Evolutionary conservation across 2,797 vertebrate species (phyloP).

Genomic region (Lepilemur septentrionalis): DNA sequence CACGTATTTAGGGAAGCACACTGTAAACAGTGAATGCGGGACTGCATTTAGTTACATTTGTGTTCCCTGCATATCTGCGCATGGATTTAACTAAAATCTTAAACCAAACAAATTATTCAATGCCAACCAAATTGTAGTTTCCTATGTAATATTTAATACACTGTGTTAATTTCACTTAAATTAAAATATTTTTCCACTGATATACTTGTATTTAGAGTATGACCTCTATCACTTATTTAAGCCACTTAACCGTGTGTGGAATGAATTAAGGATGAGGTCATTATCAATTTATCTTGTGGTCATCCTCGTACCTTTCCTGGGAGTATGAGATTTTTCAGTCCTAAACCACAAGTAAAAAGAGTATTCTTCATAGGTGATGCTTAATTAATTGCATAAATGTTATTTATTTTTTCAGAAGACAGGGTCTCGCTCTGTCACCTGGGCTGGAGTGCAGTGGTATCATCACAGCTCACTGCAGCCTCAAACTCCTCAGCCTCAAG

Average conservation of each 20-base stretch:
- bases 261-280: slow-evolving; percentile 43
- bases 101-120: neutral
- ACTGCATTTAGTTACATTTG: neutral
- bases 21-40: too few relatives aligned
- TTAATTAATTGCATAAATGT: neutral
- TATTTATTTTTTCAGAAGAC: neutral
- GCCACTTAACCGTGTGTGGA: neutral
- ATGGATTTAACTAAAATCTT: neutral
- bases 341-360: neutral
- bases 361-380: neutral
- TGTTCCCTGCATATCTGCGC: neutral
- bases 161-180: neutral
- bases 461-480: neutral
- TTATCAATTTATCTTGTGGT: neutral
- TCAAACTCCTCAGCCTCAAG: neutral
- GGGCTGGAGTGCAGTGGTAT: neutral
- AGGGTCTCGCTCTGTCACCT: neutral
- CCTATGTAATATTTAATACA: neutral
- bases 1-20: neutral
- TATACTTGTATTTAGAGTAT: neutral
- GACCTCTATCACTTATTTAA: neutral
- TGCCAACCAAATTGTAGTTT: neutral
- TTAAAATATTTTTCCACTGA: neutral
- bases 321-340: neutral
- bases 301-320: neutral